A percentile compares a stretch with the other conserved stretches of the same genome.
phyloP scores from a whole-genome alignment of 2,797 vertebrate species.

The Sebastes vulpes region DNA sequence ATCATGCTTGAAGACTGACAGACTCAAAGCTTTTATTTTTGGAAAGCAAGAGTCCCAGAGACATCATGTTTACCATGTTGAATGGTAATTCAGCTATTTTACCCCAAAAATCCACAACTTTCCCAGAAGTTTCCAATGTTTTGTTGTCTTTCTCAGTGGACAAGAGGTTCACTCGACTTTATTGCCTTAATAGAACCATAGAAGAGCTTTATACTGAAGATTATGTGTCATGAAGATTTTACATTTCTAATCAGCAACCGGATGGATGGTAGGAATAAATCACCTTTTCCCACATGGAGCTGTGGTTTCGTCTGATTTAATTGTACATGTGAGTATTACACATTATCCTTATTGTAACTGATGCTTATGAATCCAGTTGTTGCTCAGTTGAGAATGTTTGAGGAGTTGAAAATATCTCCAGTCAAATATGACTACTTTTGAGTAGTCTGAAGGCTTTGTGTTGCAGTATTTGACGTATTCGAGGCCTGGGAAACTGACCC shows the following conservation, averaged over 20 bases:
- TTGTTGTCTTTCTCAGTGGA: slow-evolving; percentile 5
- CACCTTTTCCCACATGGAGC: slow-evolving; percentile 29
- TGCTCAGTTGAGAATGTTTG: not conserved
- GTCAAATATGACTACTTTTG: not conserved
- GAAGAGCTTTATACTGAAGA: slow-evolving; percentile 40
- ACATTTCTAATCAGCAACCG: slow-evolving; percentile 36
- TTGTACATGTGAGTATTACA: not conserved
- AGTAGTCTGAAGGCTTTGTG: not conserved
- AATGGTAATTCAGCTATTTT: slow-evolving; percentile 18
- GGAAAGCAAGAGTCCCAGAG: slow-evolving; percentile 27
- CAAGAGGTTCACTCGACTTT: slow-evolving; percentile 16
- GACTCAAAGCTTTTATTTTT: slow-evolving; percentile 12
- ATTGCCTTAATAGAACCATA: slow-evolving; percentile 63
- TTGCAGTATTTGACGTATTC: not conserved
- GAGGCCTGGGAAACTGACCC: slow-evolving; percentile 22
- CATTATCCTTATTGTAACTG: not conserved
- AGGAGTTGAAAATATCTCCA: not conserved
- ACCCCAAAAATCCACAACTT: slow-evolving; percentile 7
- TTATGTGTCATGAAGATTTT: slow-evolving; percentile 30
- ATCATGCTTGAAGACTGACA: not conserved
- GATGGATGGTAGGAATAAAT: slow-evolving; percentile 63
- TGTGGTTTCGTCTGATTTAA: slow-evolving; percentile 16
- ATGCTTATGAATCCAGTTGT: not conserved
- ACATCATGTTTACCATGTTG: slow-evolving; percentile 1
- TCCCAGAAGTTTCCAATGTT: slow-evolving; percentile 27